These are phyloP conservation scores for Tribolium castaneum DNA, from an alignment of 1,140 invertebrate species.

Conservation along the genomic window DNA sequence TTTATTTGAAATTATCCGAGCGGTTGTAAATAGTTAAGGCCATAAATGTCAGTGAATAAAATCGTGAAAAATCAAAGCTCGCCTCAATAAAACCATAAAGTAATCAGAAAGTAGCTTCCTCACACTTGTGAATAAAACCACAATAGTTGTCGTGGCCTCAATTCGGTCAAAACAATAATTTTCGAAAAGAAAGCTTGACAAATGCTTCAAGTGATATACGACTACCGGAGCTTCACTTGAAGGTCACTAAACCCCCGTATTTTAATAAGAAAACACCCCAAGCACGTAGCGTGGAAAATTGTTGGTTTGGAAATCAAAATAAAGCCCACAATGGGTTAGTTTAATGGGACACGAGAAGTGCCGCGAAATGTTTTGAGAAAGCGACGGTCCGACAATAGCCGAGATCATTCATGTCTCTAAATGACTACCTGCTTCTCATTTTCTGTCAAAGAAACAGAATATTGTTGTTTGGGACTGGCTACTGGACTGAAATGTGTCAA, in stretches of 20 bases:
- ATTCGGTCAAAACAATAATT: conserved; percentile 15
- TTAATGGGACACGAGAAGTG: neutral
- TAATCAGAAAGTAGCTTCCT: conserved; percentile 39
- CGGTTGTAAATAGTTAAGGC: too few relatives aligned
- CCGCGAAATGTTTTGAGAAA: conserved; percentile 25
- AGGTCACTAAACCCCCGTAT: neutral
- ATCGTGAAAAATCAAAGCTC: too few relatives aligned
- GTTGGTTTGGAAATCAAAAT: conserved; percentile 1
- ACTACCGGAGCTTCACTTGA: conserved; percentile 15
- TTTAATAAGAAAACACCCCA: neutral
- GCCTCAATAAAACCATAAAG: conserved; percentile 1
- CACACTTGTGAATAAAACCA: neutral
- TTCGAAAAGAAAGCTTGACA: conserved; percentile 22
- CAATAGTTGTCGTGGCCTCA: neutral
- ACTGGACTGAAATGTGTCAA: conserved; percentile 45
- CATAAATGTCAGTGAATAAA: too few relatives aligned
- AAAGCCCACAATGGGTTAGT: neutral
- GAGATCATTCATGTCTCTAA: conserved; percentile 32
- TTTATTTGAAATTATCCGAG: too few relatives aligned
- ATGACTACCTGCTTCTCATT: conserved; percentile 36
- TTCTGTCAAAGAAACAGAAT: conserved; percentile 12
- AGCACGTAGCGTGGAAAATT: neutral
- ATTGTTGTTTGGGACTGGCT: conserved; percentile 36
- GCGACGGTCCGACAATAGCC: conserved; percentile 11
- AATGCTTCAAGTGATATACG: conserved; percentile 8